phyloP scores from a whole-genome alignment of 1,140 invertebrate species.

The Drosophila pachea region DNA sequence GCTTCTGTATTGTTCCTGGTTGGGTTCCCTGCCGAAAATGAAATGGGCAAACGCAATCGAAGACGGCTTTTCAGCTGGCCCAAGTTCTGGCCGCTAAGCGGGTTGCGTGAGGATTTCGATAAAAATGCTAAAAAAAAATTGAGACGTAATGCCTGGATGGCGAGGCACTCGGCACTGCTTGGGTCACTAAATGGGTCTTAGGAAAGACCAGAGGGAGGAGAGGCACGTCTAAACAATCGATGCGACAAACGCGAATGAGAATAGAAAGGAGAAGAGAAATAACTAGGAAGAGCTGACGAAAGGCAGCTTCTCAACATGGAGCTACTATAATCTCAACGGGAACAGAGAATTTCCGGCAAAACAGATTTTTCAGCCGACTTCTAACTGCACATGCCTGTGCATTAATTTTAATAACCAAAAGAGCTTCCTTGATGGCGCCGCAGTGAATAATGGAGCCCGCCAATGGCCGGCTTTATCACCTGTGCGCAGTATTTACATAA shows the following conservation, averaged over 20 bases:
- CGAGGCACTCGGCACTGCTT: slow-evolving; percentile 16
- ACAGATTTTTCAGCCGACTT: neutral
- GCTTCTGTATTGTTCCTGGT: slow-evolving; percentile 54
- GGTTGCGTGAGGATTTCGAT: slow-evolving; percentile 63
- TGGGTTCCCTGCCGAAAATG: slow-evolving; percentile 6
- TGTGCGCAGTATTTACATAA: slow-evolving; percentile 66
- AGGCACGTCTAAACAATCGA: neutral
- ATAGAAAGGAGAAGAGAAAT: no score
- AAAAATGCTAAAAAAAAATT: slow-evolving; percentile 52
- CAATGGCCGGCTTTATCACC: slow-evolving; percentile 64
- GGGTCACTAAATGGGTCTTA: slow-evolving; percentile 67
- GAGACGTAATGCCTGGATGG: slow-evolving; percentile 58
- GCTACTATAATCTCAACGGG: no score
- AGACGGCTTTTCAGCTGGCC: slow-evolving; percentile 50
- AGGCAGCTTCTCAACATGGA: no score
- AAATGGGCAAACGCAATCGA: slow-evolving; percentile 41
- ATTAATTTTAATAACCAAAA: slow-evolving; percentile 56
- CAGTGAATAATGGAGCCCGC: slow-evolving; percentile 61
- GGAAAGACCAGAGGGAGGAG: slow-evolving; percentile 7
- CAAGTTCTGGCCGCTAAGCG: neutral
- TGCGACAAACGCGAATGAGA: neutral
- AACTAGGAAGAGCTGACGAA: no score
- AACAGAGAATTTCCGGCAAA: no score
- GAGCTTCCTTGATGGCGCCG: slow-evolving; percentile 51
- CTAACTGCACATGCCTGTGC: slow-evolving; percentile 50